These are phyloP conservation scores for Rhorus exstirpatorius DNA, from an alignment of 2,888 invertebrate genomes.

Conservation along the genomic window DNA sequence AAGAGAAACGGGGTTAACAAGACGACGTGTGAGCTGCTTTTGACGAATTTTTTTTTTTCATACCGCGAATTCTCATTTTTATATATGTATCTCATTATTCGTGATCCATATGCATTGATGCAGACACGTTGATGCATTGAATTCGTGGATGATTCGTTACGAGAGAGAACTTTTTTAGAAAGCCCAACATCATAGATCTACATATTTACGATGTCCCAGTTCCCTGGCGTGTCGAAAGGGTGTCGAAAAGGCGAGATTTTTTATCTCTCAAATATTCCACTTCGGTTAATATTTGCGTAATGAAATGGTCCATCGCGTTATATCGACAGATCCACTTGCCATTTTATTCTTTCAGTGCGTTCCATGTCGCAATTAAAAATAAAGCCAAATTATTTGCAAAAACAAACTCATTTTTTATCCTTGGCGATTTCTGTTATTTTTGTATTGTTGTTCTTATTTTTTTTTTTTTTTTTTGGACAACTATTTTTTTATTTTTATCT, in stretches of 20 bases:
- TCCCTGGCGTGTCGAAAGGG: neutral
- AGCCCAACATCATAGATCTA: neutral
- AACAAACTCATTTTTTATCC: no score
- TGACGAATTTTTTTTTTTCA: conserved; percentile 39
- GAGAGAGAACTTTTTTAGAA: neutral
- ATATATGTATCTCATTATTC: conserved; percentile 20
- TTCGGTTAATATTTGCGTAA: neutral
- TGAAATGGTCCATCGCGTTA: neutral
- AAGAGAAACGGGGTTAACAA: conserved; percentile 56
- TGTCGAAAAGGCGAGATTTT: neutral
- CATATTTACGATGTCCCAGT: neutral
- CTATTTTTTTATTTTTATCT: no score
- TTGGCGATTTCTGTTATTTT: no score
- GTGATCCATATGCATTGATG: conserved; percentile 18
- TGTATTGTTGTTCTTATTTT: no score
- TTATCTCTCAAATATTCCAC: neutral
- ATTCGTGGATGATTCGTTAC: conserved; percentile 24
- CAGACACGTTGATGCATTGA: conserved; percentile 6
- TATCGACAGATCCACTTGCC: no score
- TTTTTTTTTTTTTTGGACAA: no score
- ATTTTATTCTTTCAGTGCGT: no score
- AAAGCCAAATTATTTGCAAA: no score
- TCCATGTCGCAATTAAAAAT: no score
- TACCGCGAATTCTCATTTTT: conserved; percentile 8
- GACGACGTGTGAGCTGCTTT: conserved; percentile 50